Evolutionary conservation across 2,888 invertebrate genomes (phyloP).

Genomic region (Cryptus armator): DNA sequence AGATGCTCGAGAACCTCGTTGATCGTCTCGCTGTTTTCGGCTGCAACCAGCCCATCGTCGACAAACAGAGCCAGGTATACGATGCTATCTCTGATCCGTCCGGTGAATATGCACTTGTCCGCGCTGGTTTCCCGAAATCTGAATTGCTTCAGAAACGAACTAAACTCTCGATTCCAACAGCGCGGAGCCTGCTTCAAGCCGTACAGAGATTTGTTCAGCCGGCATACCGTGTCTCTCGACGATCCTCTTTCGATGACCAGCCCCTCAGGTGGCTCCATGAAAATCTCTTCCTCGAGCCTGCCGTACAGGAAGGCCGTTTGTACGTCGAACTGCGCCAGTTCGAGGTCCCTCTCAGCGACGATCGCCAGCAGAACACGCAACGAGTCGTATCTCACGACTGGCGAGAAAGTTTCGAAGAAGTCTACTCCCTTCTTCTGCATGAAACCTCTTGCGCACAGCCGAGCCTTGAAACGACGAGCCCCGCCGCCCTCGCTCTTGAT

Average conservation of each 20-base stretch:
- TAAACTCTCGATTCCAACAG: conserved; percentile 70
- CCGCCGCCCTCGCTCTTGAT: background rate
- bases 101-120: conserved; percentile 71
- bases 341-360: conserved; percentile 17
- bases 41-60: conserved; percentile 70
- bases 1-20: background rate
- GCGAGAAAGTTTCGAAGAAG: conserved; percentile 35
- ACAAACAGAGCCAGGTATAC: conserved; percentile 69
- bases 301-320: conserved; percentile 50
- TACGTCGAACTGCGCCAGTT: conserved; percentile 60
- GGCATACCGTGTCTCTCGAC: conserved; percentile 42
- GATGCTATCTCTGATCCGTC: background rate
- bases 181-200: conserved; percentile 76
- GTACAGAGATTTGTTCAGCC: conserved; percentile 73
- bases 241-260: background rate
- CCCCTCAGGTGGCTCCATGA: conserved; percentile 48
- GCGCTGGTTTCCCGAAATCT: conserved; percentile 52
- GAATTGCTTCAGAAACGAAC: conserved; percentile 50
- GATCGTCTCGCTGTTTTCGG: background rate
- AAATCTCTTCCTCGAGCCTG: conserved; percentile 45
- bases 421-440: conserved; percentile 19
- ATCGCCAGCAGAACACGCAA: conserved; percentile 20
- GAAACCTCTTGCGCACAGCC: conserved; percentile 31
- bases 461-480: conserved; percentile 5
- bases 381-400: conserved; percentile 44